Conservation (phyloP, 2,797 vertebrate species). For the Anguilla pacifica region DNA sequence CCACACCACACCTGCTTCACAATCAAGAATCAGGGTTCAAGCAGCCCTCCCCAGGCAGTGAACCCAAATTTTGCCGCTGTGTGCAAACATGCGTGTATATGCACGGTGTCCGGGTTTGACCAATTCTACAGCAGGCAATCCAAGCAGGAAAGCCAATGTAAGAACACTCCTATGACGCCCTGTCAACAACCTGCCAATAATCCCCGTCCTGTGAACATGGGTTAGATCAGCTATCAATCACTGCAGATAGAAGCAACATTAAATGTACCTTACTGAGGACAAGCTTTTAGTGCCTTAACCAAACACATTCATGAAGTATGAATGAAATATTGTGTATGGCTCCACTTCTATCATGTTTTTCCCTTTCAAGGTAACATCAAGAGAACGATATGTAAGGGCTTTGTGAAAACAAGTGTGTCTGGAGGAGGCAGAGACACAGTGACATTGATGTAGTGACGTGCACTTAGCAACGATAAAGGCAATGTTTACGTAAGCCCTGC, state of each 20-base stretch:
- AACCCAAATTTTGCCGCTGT: too few relatives aligned
- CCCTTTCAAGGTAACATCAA: neutral
- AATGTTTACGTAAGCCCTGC: neutral
- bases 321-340: neutral
- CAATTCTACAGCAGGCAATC: neutral
- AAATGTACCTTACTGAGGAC: neutral
- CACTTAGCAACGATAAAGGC: neutral
- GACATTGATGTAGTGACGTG: neutral
- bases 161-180: slow-evolving; percentile 1
- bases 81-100: too few relatives aligned
- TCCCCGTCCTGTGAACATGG: neutral
- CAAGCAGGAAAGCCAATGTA: neutral
- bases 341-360: neutral
- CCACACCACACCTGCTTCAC: too few relatives aligned
- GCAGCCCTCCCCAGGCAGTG: too few relatives aligned
- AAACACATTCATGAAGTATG: neutral
- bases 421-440: neutral
- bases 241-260: slow-evolving; percentile 17
- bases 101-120: too few relatives aligned
- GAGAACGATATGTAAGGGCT: neutral
- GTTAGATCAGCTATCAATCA: slow-evolving; percentile 10
- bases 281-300: neutral
- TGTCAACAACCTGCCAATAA: slow-evolving; percentile 3
- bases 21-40: neutral
- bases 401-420: neutral